Percentiles rank a stretch among this genome's conserved stretches.
Evolutionary conservation across 1,140 invertebrate species (phyloP).

Genomic region (Micrasema minimum): DNA sequence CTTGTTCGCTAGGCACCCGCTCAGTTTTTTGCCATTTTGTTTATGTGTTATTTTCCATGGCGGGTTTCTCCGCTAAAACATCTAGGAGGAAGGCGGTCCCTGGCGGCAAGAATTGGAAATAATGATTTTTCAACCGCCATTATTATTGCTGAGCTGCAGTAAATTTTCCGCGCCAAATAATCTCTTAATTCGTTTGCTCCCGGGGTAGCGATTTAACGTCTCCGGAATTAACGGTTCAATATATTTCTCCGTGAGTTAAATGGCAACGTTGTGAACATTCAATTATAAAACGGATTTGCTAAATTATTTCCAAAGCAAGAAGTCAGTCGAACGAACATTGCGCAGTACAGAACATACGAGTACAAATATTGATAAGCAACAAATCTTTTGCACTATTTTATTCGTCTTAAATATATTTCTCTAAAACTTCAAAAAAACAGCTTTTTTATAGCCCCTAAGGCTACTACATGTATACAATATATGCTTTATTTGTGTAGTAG

Average conservation of each 20-base stretch:
- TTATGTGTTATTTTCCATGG: too few relatives aligned
- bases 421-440: too few relatives aligned
- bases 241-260: constrained; percentile 36
- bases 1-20: too few relatives aligned
- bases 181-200: constrained; percentile 52
- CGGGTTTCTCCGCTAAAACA: not conserved
- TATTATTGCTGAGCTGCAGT: constrained; percentile 50
- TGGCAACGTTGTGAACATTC: constrained; percentile 31
- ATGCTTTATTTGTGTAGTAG: too few relatives aligned
- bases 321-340: constrained; percentile 1
- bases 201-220: constrained; percentile 38
- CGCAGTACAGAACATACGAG: not conserved
- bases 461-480: too few relatives aligned
- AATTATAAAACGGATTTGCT: constrained; percentile 35
- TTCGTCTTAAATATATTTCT: too few relatives aligned
- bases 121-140: constrained; percentile 48
- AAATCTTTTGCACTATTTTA: too few relatives aligned
- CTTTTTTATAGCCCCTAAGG: too few relatives aligned
- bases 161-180: constrained; percentile 54
- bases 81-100: not conserved
- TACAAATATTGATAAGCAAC: too few relatives aligned
- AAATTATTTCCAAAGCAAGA: constrained; percentile 28
- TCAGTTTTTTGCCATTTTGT: too few relatives aligned
- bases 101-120: constrained; percentile 10
- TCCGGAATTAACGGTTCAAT: constrained; percentile 39